Evolutionary conservation across 2,888 invertebrate genomes (phyloP).

Genomic region (Malachius bipustulatus): DNA sequence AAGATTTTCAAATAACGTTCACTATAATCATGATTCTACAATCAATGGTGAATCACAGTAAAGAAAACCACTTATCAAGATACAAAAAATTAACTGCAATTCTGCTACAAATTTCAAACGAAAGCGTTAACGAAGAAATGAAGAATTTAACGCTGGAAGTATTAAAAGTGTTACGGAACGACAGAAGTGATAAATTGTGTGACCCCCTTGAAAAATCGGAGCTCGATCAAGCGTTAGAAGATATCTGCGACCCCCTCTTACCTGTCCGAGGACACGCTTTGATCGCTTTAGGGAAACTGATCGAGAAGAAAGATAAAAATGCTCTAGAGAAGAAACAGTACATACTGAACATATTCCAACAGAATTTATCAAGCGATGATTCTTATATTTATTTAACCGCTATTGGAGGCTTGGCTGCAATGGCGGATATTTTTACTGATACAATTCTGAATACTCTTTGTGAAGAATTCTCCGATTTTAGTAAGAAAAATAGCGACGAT

Average conservation of each 20-base stretch:
- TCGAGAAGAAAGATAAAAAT: slow-evolving; percentile 51
- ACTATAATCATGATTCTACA: slow-evolving; percentile 29
- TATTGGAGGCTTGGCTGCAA: slow-evolving; percentile 59
- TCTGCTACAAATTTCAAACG: too few species aligned
- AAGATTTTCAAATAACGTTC: slow-evolving; percentile 25
- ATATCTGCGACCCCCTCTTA: slow-evolving; percentile 57
- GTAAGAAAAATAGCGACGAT: slow-evolving; percentile 33
- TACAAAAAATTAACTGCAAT: slow-evolving; percentile 35
- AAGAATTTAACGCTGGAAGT: too few species aligned
- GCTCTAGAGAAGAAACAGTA: slow-evolving; percentile 52
- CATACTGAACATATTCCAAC: slow-evolving; percentile 59
- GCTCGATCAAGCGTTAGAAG: slow-evolving; percentile 50
- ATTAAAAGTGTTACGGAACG: too few species aligned
- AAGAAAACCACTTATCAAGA: slow-evolving; percentile 32
- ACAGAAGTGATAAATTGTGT: too few species aligned
- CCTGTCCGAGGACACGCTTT: slow-evolving; percentile 77
- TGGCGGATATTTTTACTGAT: slow-evolving; percentile 55
- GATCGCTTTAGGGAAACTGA: slow-evolving; percentile 57
- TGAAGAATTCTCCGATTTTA: slow-evolving; percentile 45
- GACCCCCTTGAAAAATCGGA: slow-evolving; percentile 18
- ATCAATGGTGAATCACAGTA: slow-evolving; percentile 13
- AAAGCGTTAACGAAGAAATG: too few species aligned
- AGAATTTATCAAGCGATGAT: slow-evolving; percentile 64
- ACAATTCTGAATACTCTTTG: slow-evolving; percentile 55
- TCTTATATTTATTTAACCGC: slow-evolving; percentile 73